A percentile compares a stretch with the other conserved stretches of the same genome.
phyloP scores from a whole-genome alignment of 2,888 invertebrate species.

The Spodoptera littoralis region DNA sequence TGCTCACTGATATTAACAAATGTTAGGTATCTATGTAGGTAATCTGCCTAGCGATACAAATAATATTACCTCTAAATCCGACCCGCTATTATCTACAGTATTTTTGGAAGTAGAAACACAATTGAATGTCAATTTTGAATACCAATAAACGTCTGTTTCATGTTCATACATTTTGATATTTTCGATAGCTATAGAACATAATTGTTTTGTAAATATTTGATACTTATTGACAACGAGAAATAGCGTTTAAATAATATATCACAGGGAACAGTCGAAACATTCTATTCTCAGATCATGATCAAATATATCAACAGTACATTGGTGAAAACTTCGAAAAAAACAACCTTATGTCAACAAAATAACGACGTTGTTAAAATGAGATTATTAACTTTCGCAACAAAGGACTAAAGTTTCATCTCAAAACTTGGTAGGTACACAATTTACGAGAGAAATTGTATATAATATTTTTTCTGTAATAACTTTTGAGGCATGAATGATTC shows the following conservation, averaged over 20 bases:
- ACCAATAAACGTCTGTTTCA: too few relatives aligned
- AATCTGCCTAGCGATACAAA: too few relatives aligned
- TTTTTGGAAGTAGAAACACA: too few relatives aligned
- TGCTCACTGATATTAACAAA: too few relatives aligned
- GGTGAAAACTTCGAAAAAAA: too few relatives aligned
- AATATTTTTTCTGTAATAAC: slow-evolving; percentile 42
- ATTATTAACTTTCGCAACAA: slow-evolving; percentile 9
- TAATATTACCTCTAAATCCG: too few relatives aligned
- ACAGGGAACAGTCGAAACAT: slow-evolving; percentile 28
- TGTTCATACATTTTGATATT: neutral
- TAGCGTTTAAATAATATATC: slow-evolving; percentile 49
- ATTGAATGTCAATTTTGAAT: too few relatives aligned
- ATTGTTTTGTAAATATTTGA: slow-evolving; percentile 13
- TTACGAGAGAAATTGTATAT: slow-evolving; percentile 28
- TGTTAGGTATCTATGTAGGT: too few relatives aligned
- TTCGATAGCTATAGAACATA: neutral
- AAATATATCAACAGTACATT: slow-evolving; percentile 8
- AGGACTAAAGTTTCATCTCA: slow-evolving; percentile 2
- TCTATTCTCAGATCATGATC: slow-evolving; percentile 24
- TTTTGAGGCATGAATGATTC: slow-evolving; percentile 61
- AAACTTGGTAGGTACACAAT: slow-evolving; percentile 26
- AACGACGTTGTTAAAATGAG: too few relatives aligned
- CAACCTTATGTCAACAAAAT: too few relatives aligned
- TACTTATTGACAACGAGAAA: slow-evolving; percentile 23
- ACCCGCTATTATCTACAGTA: too few relatives aligned